A percentile compares a stretch with the other conserved stretches of the same genome.
Evolutionary conservation across 2,113 vertebrate species (phyloP).

Genomic region (Ursus arctos): DNA sequence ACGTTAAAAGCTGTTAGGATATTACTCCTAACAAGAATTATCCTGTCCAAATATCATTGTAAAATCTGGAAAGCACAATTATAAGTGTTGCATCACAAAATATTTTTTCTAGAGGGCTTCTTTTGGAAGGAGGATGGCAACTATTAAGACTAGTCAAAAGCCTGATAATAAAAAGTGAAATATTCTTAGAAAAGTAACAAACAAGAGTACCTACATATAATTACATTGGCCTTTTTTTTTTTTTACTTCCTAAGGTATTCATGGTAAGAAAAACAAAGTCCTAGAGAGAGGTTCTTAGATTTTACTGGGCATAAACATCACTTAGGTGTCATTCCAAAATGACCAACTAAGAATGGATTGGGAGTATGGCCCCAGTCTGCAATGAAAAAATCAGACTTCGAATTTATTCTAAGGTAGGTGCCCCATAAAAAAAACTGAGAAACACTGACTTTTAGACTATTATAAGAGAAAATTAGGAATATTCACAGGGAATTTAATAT

Average conservation of each 20-base stretch:
- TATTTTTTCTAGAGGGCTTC: background rate
- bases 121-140: slow-evolving; percentile 16
- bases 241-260: slow-evolving; percentile 38
- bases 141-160: slow-evolving; percentile 29
- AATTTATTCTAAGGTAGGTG: background rate
- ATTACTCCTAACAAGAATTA: background rate
- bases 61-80: slow-evolving; percentile 58
- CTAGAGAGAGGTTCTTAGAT: slow-evolving; percentile 32
- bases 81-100: slow-evolving; percentile 22
- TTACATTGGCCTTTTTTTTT: background rate
- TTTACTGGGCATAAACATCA: slow-evolving; percentile 32
- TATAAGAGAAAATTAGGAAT: slow-evolving; percentile 21
- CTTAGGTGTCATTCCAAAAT: slow-evolving; percentile 23
- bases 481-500: slow-evolving; percentile 41
- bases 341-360: background rate
- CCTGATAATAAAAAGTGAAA: slow-evolving; percentile 35
- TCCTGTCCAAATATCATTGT: slow-evolving; percentile 2
- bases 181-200: slow-evolving; percentile 14
- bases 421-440: background rate
- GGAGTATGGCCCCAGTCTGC: background rate
- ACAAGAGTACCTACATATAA: background rate
- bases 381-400: slow-evolving; percentile 46
- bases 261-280: slow-evolving; percentile 29
- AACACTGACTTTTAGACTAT: background rate
- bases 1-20: slow-evolving; percentile 10